phyloP scores from a whole-genome alignment of 2,797 vertebrate species.

The Channa striata region DNA sequence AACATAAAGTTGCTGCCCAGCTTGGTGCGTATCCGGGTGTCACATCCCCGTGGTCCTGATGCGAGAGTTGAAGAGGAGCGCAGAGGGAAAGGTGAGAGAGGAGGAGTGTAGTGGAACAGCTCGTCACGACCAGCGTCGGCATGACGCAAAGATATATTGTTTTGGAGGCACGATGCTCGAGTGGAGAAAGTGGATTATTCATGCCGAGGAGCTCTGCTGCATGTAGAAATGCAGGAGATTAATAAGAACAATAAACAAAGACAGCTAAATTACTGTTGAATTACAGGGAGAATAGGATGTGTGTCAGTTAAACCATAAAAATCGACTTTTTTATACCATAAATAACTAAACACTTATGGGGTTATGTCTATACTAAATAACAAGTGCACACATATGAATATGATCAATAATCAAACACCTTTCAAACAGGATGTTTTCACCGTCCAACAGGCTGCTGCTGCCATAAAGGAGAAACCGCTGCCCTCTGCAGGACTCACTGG shows the following conservation, averaged over 20 bases:
- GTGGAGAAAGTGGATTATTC: constrained; percentile 15
- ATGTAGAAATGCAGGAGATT: not conserved
- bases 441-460: not conserved
- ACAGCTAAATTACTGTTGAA: not conserved
- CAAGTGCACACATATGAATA: not conserved
- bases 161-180: constrained; percentile 48
- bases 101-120: constrained; percentile 65
- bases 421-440: not conserved
- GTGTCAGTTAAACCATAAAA: not conserved
- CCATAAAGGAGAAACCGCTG: not conserved
- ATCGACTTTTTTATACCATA: not conserved
- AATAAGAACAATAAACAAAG: too few relatives aligned
- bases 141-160: constrained; percentile 76
- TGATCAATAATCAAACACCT: not conserved
- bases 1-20: constrained; percentile 58
- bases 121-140: constrained; percentile 74
- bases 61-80: constrained; percentile 68
- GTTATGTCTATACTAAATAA: not conserved
- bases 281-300: not conserved
- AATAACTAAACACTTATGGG: not conserved
- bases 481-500: constrained; percentile 30
- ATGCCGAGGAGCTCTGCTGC: not conserved
- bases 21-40: constrained; percentile 23
- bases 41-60: constrained; percentile 74
- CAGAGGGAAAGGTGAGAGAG: constrained; percentile 68